phyloP scores from a whole-genome alignment of 2,888 invertebrate genomes.

The Amphimallon solstitiale region DNA sequence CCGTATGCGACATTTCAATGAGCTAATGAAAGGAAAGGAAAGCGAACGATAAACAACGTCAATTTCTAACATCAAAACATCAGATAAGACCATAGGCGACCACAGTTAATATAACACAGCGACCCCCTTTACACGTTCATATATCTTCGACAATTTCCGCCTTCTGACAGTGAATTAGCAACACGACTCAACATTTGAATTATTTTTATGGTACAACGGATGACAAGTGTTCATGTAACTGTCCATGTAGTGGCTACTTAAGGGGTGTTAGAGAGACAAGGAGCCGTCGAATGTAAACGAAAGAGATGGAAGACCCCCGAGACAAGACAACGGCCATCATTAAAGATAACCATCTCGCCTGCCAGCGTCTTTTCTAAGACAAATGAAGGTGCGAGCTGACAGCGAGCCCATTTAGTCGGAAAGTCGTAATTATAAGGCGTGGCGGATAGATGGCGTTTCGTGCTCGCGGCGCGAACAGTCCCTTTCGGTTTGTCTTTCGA shows the following conservation, averaged over 20 bases:
- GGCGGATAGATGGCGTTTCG: constrained; percentile 51
- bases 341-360: constrained; percentile 62
- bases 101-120: not conserved
- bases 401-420: constrained; percentile 65
- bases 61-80: constrained; percentile 6
- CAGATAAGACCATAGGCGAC: not conserved
- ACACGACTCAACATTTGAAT: constrained; percentile 50
- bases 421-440: constrained; percentile 67
- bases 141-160: constrained; percentile 46
- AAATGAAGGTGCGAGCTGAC: constrained; percentile 66
- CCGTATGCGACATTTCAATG: too few relatives aligned
- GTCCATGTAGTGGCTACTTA: constrained; percentile 54
- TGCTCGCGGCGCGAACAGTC: constrained; percentile 2
- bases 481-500: constrained; percentile 44
- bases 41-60: not conserved
- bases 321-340: constrained; percentile 54
- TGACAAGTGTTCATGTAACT: constrained; percentile 57
- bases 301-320: constrained; percentile 39
- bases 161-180: constrained; percentile 49
- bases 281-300: constrained; percentile 51
- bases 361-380: constrained; percentile 60
- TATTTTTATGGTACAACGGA: constrained; percentile 56
- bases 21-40: not conserved
- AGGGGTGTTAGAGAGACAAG: constrained; percentile 29
- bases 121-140: constrained; percentile 5